Evolutionary conservation across 35 echinoderm and acorn worm genomes (phyloP).

Genomic region (Patiria miniata): DNA sequence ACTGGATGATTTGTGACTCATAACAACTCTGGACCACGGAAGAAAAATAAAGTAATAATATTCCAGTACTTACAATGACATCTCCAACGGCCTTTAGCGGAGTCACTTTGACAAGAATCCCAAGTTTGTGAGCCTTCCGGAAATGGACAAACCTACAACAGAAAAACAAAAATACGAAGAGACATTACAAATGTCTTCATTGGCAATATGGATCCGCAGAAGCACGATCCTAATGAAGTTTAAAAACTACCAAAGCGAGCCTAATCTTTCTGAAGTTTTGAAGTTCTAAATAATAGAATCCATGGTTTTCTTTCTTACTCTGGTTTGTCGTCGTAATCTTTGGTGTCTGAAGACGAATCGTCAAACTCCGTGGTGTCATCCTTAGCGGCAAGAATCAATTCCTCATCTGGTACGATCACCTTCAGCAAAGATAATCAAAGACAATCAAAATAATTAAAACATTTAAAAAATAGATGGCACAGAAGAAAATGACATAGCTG

Average conservation of each 20-base stretch:
- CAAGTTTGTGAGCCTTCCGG: conserved; percentile 84
- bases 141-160: conserved; percentile 74
- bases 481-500: no score
- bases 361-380: conserved; percentile 90
- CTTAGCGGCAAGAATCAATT: conserved; percentile 76
- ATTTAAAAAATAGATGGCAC: no score
- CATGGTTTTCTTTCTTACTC: conserved; percentile 59
- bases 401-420: conserved; percentile 74
- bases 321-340: conserved; percentile 80
- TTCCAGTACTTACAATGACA: conserved; percentile 76
- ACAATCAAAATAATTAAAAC: neutral
- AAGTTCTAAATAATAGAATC: no score
- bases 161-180: neutral
- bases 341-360: conserved; percentile 65
- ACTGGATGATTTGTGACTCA: no score
- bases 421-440: neutral
- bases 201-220: no score
- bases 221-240: no score
- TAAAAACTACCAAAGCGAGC: no score
- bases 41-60: no score
- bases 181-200: no score
- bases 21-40: no score
- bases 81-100: conserved; percentile 64
- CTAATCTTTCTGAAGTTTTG: no score
- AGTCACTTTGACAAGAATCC: conserved; percentile 84